phyloP scores from a whole-genome alignment of 2,113 vertebrate genomes.

The Casuarius casuarius region DNA sequence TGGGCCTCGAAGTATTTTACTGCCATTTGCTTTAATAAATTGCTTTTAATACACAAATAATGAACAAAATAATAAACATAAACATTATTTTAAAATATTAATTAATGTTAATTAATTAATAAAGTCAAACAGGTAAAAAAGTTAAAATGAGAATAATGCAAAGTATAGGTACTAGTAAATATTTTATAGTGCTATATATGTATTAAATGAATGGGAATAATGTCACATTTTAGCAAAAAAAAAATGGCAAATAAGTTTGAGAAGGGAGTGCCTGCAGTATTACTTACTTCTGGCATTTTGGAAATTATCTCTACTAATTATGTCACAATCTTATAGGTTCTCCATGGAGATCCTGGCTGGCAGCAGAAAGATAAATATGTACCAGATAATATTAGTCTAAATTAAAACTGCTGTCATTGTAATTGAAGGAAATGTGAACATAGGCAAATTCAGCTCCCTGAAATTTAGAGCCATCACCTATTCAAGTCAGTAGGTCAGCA shows the following conservation, averaged over 20 bases:
- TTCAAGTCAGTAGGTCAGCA: slow-evolving; percentile 7
- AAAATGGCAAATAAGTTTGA: not conserved
- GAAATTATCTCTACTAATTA: slow-evolving; percentile 22
- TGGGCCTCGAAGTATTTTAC: not conserved
- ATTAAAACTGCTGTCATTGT: slow-evolving; percentile 30
- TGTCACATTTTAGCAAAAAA: not conserved
- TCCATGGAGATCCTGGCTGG: slow-evolving; percentile 28
- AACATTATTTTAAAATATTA: not conserved
- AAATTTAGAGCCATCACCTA: slow-evolving; percentile 25
- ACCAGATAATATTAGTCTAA: slow-evolving; percentile 36
- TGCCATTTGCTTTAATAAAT: not conserved
- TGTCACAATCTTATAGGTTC: slow-evolving; percentile 16
- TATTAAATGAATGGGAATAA: not conserved
- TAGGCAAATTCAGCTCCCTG: slow-evolving; percentile 18
- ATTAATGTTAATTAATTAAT: not conserved
- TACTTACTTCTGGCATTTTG: slow-evolving; percentile 13
- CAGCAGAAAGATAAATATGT: slow-evolving; percentile 44
- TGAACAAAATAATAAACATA: not conserved
- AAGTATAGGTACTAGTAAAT: not conserved
- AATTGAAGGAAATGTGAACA: slow-evolving; percentile 37
- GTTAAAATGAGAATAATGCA: not conserved
- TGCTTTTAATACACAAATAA: not conserved
- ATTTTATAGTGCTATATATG: not conserved
- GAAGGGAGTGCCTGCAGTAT: not conserved
- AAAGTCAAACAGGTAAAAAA: not conserved